Evolutionary conservation across 2,888 invertebrate genomes (phyloP).

Genomic region (Geophilus truncorum): DNA sequence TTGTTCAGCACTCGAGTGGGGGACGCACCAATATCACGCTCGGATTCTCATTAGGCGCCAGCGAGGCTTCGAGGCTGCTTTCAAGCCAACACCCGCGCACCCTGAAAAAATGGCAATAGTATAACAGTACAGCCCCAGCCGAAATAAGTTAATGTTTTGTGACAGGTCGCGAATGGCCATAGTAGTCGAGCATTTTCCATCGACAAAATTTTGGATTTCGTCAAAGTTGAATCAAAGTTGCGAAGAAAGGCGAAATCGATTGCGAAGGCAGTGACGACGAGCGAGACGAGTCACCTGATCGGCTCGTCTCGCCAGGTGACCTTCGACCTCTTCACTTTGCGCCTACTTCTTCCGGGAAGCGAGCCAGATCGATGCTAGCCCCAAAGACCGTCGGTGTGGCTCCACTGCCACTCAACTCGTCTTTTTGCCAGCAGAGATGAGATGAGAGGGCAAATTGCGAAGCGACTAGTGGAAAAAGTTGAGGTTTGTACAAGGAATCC

Average conservation of each 20-base stretch:
- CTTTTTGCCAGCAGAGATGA: neutral
- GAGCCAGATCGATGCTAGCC: neutral
- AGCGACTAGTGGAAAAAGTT: too few species aligned
- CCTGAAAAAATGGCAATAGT: neutral
- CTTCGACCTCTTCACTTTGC: neutral
- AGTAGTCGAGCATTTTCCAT: too few species aligned
- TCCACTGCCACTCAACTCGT: too few species aligned
- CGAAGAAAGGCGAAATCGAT: neutral
- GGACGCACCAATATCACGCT: neutral
- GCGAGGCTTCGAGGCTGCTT: neutral
- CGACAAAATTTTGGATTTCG: too few species aligned
- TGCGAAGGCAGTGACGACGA: neutral
- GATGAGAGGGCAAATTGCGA: too few species aligned
- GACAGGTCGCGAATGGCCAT: too few species aligned
- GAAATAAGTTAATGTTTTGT: too few species aligned
- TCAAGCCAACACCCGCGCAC: neutral
- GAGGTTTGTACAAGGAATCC: too few species aligned
- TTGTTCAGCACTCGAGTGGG: neutral
- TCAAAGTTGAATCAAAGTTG: neutral
- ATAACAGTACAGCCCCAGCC: too few species aligned
- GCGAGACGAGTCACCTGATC: neutral
- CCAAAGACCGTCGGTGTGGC: too few species aligned
- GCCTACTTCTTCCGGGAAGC: neutral
- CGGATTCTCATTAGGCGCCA: neutral
- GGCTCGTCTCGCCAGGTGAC: neutral